Conservation (phyloP, 2,113 vertebrate genomes). For the Oreochromis niloticus region DNA sequence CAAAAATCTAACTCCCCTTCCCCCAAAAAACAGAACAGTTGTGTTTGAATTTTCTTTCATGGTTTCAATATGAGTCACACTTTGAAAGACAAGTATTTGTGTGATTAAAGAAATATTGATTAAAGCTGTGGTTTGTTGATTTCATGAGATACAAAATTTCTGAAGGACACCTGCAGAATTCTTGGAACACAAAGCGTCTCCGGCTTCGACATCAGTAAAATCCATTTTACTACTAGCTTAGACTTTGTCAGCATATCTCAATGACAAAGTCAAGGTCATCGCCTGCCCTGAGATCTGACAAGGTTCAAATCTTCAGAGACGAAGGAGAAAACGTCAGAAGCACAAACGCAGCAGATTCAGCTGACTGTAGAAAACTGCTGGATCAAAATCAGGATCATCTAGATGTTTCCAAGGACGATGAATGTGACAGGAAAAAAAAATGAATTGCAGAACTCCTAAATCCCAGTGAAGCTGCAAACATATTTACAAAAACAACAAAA, state of each 20-base stretch:
- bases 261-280: conserved; percentile 42
- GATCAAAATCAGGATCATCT: conserved; percentile 4
- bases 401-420: conserved; percentile 1
- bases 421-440: neutral
- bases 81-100: neutral
- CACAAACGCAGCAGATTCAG: conserved; percentile 29
- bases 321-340: conserved; percentile 16
- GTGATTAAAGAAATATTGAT: neutral
- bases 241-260: conserved; percentile 45
- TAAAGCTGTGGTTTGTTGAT: neutral
- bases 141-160: neutral
- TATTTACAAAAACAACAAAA: neutral
- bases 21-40: neutral
- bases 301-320: conserved; percentile 36
- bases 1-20: neutral
- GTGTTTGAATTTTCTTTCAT: neutral
- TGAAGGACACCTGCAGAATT: conserved; percentile 1
- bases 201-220: neutral
- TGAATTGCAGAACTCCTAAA: neutral
- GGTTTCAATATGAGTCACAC: neutral
- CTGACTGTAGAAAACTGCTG: conserved; percentile 15
- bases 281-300: conserved; percentile 33
- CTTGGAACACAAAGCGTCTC: neutral
- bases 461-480: neutral
- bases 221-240: neutral